Percentiles rank a stretch among this genome's conserved stretches.
These are phyloP conservation scores for Drosophila murphyi DNA, from an alignment of 1,140 invertebrate species.

Conservation along the genomic window DNA sequence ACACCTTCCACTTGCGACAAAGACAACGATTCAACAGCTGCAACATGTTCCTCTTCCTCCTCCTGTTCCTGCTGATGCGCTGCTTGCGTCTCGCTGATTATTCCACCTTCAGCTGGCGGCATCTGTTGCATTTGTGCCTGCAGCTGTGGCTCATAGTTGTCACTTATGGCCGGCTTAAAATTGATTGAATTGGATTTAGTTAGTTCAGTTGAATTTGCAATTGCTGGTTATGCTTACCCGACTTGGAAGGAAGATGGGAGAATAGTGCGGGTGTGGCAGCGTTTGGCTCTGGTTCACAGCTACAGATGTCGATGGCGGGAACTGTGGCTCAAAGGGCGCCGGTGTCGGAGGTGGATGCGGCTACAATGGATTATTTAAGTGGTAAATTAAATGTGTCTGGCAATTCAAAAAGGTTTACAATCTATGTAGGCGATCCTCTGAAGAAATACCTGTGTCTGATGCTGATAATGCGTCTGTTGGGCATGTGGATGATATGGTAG, in stretches of 20 bases:
- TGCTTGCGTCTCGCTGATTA: constrained; percentile 11
- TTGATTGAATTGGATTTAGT: neutral
- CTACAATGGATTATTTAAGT: constrained; percentile 5
- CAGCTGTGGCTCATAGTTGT: constrained; percentile 23
- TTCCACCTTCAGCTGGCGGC: neutral
- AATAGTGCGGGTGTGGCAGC: constrained; percentile 23
- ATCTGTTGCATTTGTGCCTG: constrained; percentile 30
- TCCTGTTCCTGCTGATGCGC: constrained; percentile 1
- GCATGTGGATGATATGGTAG: constrained; percentile 25
- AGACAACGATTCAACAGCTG: neutral
- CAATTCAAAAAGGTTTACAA: too few relatives aligned
- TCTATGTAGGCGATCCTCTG: neutral
- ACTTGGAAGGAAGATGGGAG: constrained; percentile 14
- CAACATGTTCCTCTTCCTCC: neutral
- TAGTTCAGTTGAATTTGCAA: neutral
- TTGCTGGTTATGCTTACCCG: constrained; percentile 11
- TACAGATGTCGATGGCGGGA: constrained; percentile 8
- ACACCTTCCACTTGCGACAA: constrained; percentile 48
- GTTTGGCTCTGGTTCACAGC: constrained; percentile 20
- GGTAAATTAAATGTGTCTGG: too few relatives aligned
- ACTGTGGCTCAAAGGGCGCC: constrained; percentile 28
- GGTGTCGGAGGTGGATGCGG: constrained; percentile 4
- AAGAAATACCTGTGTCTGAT: constrained; percentile 42
- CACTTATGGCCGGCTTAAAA: constrained; percentile 24
- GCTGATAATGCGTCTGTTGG: constrained; percentile 36